Conservation (phyloP, 2,888 invertebrate species). For the Phanerotoma sp. region DNA sequence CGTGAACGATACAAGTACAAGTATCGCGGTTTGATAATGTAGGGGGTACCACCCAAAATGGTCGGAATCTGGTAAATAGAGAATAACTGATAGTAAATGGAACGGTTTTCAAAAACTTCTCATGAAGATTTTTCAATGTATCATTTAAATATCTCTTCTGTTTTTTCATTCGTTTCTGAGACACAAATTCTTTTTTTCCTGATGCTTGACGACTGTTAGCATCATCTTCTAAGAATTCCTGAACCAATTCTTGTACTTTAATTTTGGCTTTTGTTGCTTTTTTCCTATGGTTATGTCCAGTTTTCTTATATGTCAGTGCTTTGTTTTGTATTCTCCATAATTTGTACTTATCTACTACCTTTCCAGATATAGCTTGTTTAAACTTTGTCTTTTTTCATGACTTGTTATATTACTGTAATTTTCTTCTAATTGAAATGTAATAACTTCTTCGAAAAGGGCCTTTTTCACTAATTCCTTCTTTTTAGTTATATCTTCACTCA, state of each 20-base stretch:
- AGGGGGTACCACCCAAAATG: slow-evolving; percentile 39
- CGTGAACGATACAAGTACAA: slow-evolving; percentile 25
- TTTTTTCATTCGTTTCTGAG: slow-evolving; percentile 36
- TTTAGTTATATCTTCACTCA: too few relatives aligned
- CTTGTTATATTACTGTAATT: not conserved
- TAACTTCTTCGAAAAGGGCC: not conserved
- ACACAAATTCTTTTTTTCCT: slow-evolving; percentile 38
- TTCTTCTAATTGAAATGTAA: not conserved
- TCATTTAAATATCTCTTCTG: slow-evolving; percentile 38
- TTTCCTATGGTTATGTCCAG: too few relatives aligned
- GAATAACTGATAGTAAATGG: slow-evolving; percentile 24
- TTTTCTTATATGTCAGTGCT: too few relatives aligned
- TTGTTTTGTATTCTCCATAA: too few relatives aligned
- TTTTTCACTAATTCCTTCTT: too few relatives aligned
- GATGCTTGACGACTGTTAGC: too few relatives aligned
- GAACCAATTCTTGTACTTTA: too few relatives aligned
- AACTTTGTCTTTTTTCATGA: too few relatives aligned
- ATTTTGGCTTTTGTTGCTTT: too few relatives aligned
- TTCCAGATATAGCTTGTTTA: too few relatives aligned
- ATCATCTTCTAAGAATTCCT: too few relatives aligned
- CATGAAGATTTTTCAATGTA: slow-evolving; percentile 38
- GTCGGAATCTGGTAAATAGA: slow-evolving; percentile 33
- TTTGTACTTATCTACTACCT: too few relatives aligned
- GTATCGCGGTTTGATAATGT: slow-evolving; percentile 37
- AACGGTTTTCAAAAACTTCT: slow-evolving; percentile 33